These are phyloP conservation scores for Anoplolepis gracilipes DNA, from an alignment of 1,140 invertebrate genomes.

Conservation along the genomic window DNA sequence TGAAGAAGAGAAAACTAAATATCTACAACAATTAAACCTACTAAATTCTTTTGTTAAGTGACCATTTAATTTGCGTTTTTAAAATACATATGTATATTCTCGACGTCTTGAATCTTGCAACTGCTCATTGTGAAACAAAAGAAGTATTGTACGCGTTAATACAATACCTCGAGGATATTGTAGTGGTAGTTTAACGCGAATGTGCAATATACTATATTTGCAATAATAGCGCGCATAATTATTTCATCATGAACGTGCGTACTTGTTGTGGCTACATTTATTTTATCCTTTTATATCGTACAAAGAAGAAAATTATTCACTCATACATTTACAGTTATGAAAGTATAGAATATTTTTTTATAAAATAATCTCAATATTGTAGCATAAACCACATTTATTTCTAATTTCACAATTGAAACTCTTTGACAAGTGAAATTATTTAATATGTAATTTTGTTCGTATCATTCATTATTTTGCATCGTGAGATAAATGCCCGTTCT, in stretches of 20 bases:
- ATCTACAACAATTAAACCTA: neutral
- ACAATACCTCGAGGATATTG: neutral
- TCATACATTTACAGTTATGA: neutral
- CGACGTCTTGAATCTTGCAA: neutral
- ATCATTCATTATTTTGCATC: neutral
- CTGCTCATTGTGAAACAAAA: conserved; percentile 8
- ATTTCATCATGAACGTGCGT: neutral
- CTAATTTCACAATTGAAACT: neutral
- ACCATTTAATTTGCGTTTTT: neutral
- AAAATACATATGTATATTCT: conserved; percentile 2
- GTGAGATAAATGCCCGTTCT: neutral
- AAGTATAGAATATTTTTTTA: neutral
- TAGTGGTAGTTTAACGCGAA: neutral
- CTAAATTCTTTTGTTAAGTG: neutral
- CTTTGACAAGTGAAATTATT: neutral
- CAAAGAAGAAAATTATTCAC: neutral
- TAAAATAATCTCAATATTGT: neutral
- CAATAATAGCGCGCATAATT: neutral
- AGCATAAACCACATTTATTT: neutral
- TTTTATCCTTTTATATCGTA: neutral
- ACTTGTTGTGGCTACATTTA: neutral
- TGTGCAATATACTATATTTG: neutral
- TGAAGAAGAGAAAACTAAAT: neutral
- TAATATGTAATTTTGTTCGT: neutral
- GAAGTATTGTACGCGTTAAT: neutral